phyloP scores from a whole-genome alignment of 2,888 invertebrate genomes.

The Drosophila fungiperda region DNA sequence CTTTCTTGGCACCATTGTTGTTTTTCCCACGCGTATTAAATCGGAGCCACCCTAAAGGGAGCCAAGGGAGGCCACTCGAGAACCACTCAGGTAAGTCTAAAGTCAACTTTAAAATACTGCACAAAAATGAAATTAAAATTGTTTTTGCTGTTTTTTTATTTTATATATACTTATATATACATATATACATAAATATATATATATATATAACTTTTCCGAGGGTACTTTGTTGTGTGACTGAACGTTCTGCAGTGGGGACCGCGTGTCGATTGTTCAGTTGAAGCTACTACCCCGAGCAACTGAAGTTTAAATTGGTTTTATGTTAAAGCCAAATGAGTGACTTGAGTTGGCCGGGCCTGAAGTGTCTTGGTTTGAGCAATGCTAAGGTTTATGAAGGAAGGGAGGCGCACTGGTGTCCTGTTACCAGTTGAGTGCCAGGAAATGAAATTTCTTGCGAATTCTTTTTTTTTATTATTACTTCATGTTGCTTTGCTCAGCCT shows the following conservation, averaged over 20 bases:
- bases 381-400: neutral
- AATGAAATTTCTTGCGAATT: slow-evolving; percentile 77
- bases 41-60: slow-evolving; percentile 23
- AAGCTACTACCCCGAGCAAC: slow-evolving; percentile 40
- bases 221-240: slow-evolving; percentile 67
- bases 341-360: slow-evolving; percentile 40
- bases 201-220: slow-evolving; percentile 6
- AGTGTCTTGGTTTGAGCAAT: slow-evolving; percentile 28
- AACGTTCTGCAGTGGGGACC: slow-evolving; percentile 58
- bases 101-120: slow-evolving; percentile 72
- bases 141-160: slow-evolving; percentile 38
- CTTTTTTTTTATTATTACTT: slow-evolving; percentile 50
- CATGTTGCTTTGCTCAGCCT: slow-evolving; percentile 48
- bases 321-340: slow-evolving; percentile 80
- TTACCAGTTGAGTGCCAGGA: slow-evolving; percentile 71
- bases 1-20: slow-evolving; percentile 64
- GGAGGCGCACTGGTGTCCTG: slow-evolving; percentile 11
- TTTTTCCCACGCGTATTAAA: slow-evolving; percentile 78
- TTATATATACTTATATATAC: neutral
- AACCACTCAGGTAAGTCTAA: slow-evolving; percentile 47
- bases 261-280: slow-evolving; percentile 52
- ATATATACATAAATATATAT: neutral
- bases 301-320: slow-evolving; percentile 80
- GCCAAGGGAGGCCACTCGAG: slow-evolving; percentile 20
- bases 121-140: slow-evolving; percentile 75